Evolutionary conservation across 1,140 invertebrate genomes (phyloP).

Genomic region (Helicoverpa armigera): DNA sequence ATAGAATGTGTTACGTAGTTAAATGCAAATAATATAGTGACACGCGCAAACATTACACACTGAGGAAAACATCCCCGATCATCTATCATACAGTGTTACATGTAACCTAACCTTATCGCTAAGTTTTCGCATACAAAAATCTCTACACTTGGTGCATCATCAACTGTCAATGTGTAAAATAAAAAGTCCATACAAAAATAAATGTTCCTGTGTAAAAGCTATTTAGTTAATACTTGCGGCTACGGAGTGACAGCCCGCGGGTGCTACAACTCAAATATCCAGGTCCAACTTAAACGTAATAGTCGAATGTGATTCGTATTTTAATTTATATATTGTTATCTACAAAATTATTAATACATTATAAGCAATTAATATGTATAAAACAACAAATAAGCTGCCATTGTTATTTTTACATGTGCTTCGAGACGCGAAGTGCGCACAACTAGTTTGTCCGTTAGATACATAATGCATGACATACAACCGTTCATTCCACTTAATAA

Average conservation of each 20-base stretch:
- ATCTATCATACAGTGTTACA: slow-evolving; percentile 53
- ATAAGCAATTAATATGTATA: slow-evolving; percentile 55
- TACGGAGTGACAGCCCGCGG: slow-evolving; percentile 57
- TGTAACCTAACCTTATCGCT: slow-evolving; percentile 63
- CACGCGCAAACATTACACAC: slow-evolving; percentile 28
- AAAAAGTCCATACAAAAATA: slow-evolving; percentile 78
- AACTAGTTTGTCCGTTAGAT: background rate
- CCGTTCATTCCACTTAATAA: slow-evolving; percentile 23
- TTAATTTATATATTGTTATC: slow-evolving; percentile 61
- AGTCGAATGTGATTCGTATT: slow-evolving; percentile 62
- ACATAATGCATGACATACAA: slow-evolving; percentile 26
- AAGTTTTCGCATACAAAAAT: slow-evolving; percentile 65
- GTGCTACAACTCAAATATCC: slow-evolving; percentile 30
- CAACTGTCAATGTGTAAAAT: slow-evolving; percentile 58
- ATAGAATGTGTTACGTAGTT: slow-evolving; percentile 24
- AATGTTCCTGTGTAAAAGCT: slow-evolving; percentile 64
- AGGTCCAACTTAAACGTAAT: slow-evolving; percentile 50
- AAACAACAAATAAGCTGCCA: slow-evolving; percentile 70
- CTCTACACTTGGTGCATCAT: slow-evolving; percentile 68
- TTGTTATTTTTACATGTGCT: slow-evolving; percentile 50
- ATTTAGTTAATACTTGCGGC: slow-evolving; percentile 61
- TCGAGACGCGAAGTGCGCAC: slow-evolving; percentile 7
- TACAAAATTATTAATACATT: slow-evolving; percentile 56
- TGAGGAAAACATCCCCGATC: slow-evolving; percentile 59
- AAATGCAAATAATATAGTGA: slow-evolving; percentile 46